Base-by-base conservation (phyloP, 2,888 invertebrate species). In the Aricia artaxerxes region DNA sequence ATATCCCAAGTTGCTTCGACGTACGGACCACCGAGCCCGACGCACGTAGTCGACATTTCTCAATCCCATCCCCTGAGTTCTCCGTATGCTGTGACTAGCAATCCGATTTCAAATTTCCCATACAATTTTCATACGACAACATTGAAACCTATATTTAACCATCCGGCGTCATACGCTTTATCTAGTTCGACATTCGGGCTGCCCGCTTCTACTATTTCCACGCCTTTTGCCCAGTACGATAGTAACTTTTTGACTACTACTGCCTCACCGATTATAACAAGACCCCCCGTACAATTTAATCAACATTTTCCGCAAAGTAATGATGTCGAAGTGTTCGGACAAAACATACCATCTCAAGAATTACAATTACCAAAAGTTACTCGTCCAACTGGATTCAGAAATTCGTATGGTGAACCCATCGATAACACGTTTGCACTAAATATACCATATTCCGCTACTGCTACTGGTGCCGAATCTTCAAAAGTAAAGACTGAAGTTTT, bases 381-480 rank as follows among this genome's bases (percentile, higher is more conserved):
- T 73, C 84, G 86, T 77, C 92, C 92, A 11, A 87, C 88, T 2
- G 87, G 88, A 38, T 94, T 94, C 82, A 92, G 87, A 84, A 94
- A 94, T 85, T 94, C 94, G 16, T 94, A 94, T 81, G 94, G 94
- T 38, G 94, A 94, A 86, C 87, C 90, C 75, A 92, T 94, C 78
- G 85, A 86, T 44, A 91, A 90, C 82, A 87, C 87, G 2, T 87
- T 91, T 82, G 83, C 86, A 73, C 85, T 90, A 80, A 87, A 92
- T 83, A 88, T 90, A 82, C 89, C 89, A 16, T 92, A 91, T 81
- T 88, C 93, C 24, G 86, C 89, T 72, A 89, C 93, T 80, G 91
- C 92, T 53, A 88, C 91, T 64, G 93, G 90, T 73, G 92, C 93
- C 78, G 94, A 92, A 84, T 92, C 94, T 72, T 87, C 87, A 61